Evolutionary conservation across 2,113 vertebrate species (phyloP).

Genomic region (Sebastes fasciatus): DNA sequence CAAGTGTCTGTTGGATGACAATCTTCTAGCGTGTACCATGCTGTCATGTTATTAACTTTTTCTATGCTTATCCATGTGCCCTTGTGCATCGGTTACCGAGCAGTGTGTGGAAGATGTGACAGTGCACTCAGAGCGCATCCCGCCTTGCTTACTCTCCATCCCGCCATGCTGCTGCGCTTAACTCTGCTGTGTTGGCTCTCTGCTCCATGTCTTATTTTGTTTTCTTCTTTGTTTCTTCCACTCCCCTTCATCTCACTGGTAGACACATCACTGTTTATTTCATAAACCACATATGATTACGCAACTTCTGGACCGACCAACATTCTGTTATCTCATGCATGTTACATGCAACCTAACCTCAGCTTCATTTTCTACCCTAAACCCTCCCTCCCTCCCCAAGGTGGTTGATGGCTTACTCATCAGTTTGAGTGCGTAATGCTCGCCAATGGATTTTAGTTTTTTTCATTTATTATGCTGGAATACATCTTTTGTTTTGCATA

Average conservation of each 20-base stretch:
- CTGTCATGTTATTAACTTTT: conserved; percentile 6
- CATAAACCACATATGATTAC: not conserved
- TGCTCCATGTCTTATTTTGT: conserved; percentile 30
- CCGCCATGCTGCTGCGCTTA: conserved; percentile 54
- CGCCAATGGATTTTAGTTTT: no score
- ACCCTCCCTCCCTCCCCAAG: not conserved
- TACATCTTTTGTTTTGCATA: no score
- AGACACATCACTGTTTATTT: conserved; percentile 7
- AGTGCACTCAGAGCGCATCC: conserved; percentile 56
- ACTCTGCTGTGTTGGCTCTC: conserved; percentile 39
- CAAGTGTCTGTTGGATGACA: conserved; percentile 7
- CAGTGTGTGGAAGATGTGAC: conserved; percentile 24
- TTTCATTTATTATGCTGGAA: no score
- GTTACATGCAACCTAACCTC: conserved; percentile 12
- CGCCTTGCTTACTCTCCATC: conserved; percentile 71
- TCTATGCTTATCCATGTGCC: not conserved
- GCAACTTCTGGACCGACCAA: conserved; percentile 1
- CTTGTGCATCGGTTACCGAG: not conserved
- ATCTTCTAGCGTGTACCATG: not conserved
- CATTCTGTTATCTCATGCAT: conserved; percentile 10
- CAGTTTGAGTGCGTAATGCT: not conserved
- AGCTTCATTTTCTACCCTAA: conserved; percentile 9
- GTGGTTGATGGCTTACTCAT: conserved; percentile 5
- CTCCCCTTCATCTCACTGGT: conserved; percentile 16
- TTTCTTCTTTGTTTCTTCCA: conserved; percentile 36